A percentile compares a stretch with the other conserved stretches of the same genome.
Conservation (phyloP, 37 sponge, comb jelly and placozoan species). For the Tethya wilhelma region DNA sequence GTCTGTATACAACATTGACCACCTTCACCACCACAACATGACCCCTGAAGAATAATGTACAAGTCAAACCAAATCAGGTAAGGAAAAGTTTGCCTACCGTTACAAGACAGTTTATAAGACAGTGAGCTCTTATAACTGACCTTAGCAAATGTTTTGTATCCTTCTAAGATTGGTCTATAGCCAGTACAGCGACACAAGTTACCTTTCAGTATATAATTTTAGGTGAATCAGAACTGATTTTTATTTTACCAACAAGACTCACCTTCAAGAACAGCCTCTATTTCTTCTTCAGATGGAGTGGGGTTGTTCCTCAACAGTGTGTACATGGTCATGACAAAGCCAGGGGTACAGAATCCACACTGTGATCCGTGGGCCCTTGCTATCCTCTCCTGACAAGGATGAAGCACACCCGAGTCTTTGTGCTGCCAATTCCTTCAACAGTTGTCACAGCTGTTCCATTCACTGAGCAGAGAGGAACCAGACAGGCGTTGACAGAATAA, state of each 20-base stretch:
- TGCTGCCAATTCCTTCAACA: conserved; percentile 90
- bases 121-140: too few relatives aligned
- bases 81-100: too few relatives aligned
- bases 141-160: conserved; percentile 82
- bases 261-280: conserved; percentile 87
- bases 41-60: too few relatives aligned
- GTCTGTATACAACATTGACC: not conserved
- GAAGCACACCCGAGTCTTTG: too few relatives aligned
- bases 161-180: conserved; percentile 87
- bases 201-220: conserved; percentile 19
- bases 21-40: not conserved
- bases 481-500: conserved; percentile 80
- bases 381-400: conserved; percentile 86
- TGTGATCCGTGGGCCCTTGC: conserved; percentile 88
- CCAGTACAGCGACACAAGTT: conserved; percentile 94
- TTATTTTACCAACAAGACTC: too few relatives aligned
- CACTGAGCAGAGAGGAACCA: conserved; percentile 82
- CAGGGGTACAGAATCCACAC: conserved; percentile 96
- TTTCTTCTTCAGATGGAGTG: conserved; percentile 72
- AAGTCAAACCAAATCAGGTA: too few relatives aligned
- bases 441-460: conserved; percentile 87
- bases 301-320: conserved; percentile 82
- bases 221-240: not conserved
- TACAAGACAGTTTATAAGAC: too few relatives aligned
- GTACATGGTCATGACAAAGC: conserved; percentile 96